Evolutionary conservation across 2,113 vertebrate genomes (phyloP).

Genomic region (Brevimyrus niger): DNA sequence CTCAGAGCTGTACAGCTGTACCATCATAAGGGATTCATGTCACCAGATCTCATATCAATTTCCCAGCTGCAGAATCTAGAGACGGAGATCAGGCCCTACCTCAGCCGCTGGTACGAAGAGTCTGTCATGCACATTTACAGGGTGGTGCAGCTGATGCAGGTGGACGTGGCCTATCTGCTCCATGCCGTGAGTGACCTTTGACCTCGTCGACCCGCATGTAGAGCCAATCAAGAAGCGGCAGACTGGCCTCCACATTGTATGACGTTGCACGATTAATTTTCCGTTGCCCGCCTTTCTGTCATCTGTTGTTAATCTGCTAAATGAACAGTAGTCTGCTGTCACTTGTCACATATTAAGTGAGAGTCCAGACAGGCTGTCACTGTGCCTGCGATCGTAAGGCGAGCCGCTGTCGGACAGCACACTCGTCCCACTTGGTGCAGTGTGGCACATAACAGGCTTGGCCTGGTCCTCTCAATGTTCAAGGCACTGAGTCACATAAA

Average conservation of each 20-base stretch:
- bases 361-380: neutral
- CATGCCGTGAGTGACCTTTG: constrained; percentile 75
- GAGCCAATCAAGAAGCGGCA: neutral
- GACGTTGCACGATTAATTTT: neutral
- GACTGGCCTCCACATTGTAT: neutral
- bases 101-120: constrained; percentile 86
- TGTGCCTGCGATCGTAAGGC: neutral
- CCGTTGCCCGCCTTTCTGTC: neutral
- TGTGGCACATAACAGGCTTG: neutral
- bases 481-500: constrained; percentile 87
- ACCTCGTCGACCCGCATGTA: neutral
- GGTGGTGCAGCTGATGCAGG: constrained; percentile 81
- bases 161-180: constrained; percentile 73
- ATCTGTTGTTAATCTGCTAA: neutral
- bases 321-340: neutral
- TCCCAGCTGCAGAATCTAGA: constrained; percentile 62
- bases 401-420: neutral
- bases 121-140: constrained; percentile 82
- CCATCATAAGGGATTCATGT: neutral
- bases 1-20: neutral
- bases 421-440: neutral
- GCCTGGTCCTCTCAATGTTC: neutral
- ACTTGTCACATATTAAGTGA: neutral
- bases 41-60: neutral
- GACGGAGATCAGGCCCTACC: constrained; percentile 61